A percentile compares a stretch with the other conserved stretches of the same genome.
Evolutionary conservation across 2,888 invertebrate species (phyloP).

Genomic region (Trichopria drosophilae): DNA sequence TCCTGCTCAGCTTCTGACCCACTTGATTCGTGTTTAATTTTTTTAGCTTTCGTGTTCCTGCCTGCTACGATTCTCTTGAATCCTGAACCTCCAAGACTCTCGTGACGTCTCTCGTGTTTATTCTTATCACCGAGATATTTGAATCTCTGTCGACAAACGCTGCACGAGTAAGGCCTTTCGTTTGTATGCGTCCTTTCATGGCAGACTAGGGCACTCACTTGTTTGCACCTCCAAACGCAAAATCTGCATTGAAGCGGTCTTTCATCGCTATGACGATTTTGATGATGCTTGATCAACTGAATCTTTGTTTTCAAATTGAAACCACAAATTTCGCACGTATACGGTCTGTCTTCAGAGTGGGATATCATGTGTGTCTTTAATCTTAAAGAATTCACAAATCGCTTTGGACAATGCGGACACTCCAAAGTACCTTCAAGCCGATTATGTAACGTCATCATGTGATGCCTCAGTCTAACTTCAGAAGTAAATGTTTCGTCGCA

Average conservation of each 20-base stretch:
- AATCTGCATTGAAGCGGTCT: slow-evolving; percentile 53
- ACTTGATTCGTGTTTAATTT: slow-evolving; percentile 40
- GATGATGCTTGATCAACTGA: slow-evolving; percentile 55
- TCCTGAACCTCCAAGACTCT: slow-evolving; percentile 54
- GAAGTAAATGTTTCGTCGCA: slow-evolving; percentile 52
- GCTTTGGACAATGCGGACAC: slow-evolving; percentile 54
- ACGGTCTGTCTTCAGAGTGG: slow-evolving; percentile 55
- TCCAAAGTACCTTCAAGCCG: slow-evolving; percentile 52
- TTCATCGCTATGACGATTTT: slow-evolving; percentile 55
- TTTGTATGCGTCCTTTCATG: slow-evolving; percentile 57
- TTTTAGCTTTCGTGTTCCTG: slow-evolving; percentile 47
- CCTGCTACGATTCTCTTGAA: slow-evolving; percentile 54
- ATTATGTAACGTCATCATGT: slow-evolving; percentile 55
- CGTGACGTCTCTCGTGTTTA: slow-evolving; percentile 55
- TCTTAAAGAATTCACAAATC: slow-evolving; percentile 54
- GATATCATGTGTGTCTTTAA: slow-evolving; percentile 57
- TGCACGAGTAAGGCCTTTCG: slow-evolving; percentile 54
- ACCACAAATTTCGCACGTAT: slow-evolving; percentile 52
- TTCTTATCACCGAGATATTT: slow-evolving; percentile 57
- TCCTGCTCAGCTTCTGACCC: slow-evolving; percentile 35
- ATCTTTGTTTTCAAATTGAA: slow-evolving; percentile 56
- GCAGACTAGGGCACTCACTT: slow-evolving; percentile 56
- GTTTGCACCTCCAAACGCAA: slow-evolving; percentile 55
- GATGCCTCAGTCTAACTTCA: slow-evolving; percentile 53
- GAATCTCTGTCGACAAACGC: slow-evolving; percentile 53